A percentile compares a stretch with the other conserved stretches of the same genome.
These are phyloP conservation scores for Drosophila micromelanica DNA, from an alignment of 1,140 invertebrate genomes.

Conservation along the genomic window DNA sequence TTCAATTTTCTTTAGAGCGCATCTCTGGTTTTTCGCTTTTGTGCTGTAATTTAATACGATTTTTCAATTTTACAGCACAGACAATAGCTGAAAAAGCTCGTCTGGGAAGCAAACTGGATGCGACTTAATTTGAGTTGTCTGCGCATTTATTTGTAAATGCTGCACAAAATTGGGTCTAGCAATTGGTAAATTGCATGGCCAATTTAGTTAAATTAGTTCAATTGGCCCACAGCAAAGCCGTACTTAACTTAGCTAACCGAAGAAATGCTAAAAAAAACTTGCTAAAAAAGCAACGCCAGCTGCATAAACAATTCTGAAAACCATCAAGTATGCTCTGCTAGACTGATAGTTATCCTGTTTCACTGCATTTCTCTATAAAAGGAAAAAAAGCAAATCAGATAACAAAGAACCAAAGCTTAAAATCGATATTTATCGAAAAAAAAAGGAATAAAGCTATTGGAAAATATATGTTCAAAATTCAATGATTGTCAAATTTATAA, in stretches of 20 bases:
- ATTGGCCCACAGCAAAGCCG: conserved; percentile 36
- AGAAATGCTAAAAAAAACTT: background rate
- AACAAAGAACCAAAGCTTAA: too few species aligned
- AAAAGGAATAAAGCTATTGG: too few species aligned
- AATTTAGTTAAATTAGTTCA: conserved; percentile 73
- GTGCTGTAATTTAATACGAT: conserved; percentile 75
- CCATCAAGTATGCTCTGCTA: background rate
- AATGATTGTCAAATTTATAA: too few species aligned
- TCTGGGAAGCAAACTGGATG: conserved; percentile 9
- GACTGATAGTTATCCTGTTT: conserved; percentile 1
- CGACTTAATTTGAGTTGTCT: conserved; percentile 2
- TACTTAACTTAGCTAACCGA: conserved; percentile 10
- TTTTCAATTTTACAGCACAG: conserved; percentile 63
- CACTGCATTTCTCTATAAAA: too few species aligned
- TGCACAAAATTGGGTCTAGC: conserved; percentile 23
- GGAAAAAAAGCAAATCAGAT: too few species aligned
- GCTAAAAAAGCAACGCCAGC: background rate
- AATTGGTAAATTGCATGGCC: conserved; percentile 66
- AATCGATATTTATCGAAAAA: too few species aligned
- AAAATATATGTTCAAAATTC: too few species aligned
- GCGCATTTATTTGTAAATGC: too few species aligned
- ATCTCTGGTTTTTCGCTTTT: conserved; percentile 33
- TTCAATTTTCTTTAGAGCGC: conserved; percentile 60
- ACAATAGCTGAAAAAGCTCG: conserved; percentile 29
- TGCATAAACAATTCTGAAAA: conserved; percentile 22